A percentile compares a stretch with the other conserved stretches of the same genome.
phyloP scores from a whole-genome alignment of 2,888 invertebrate species.

The Punctoribates punctum region DNA sequence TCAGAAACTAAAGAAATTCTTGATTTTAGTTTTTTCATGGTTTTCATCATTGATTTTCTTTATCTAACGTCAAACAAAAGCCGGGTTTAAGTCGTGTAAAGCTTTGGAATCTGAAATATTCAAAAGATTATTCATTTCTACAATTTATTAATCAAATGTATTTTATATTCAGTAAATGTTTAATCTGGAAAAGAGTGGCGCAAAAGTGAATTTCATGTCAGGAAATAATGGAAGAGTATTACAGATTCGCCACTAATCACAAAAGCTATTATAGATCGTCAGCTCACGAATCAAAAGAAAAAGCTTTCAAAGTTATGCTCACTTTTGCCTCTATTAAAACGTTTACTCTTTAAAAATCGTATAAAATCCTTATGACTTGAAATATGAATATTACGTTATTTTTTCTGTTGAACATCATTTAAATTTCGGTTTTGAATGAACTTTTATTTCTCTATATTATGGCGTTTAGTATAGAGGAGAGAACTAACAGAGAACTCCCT shows the following conservation, averaged over 20 bases:
- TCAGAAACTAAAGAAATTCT: too few species aligned
- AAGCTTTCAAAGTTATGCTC: slow-evolving; percentile 9
- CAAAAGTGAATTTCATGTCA: neutral
- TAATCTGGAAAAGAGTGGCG: neutral
- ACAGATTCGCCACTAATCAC: neutral
- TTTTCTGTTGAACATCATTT: neutral
- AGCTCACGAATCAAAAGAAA: slow-evolving; percentile 6
- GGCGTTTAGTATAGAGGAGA: too few species aligned
- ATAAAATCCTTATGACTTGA: slow-evolving; percentile 6
- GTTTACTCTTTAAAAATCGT: neutral
- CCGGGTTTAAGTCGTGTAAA: neutral
- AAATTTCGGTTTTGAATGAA: neutral
- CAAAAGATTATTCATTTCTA: slow-evolving; percentile 13
- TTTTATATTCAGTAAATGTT: slow-evolving; percentile 4
- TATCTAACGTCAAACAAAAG: neutral
- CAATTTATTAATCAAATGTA: slow-evolving; percentile 21
- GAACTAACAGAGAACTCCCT: too few species aligned
- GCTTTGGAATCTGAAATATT: neutral
- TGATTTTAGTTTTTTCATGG: neutral
- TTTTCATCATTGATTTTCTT: neutral
- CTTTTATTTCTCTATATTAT: too few species aligned
- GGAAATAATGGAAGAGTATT: neutral
- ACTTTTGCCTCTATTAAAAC: neutral
- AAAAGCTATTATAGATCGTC: slow-evolving; percentile 18
- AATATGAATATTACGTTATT: slow-evolving; percentile 8